Evolutionary conservation across 2,888 invertebrate species (phyloP).

Genomic region (Unio delphinus): DNA sequence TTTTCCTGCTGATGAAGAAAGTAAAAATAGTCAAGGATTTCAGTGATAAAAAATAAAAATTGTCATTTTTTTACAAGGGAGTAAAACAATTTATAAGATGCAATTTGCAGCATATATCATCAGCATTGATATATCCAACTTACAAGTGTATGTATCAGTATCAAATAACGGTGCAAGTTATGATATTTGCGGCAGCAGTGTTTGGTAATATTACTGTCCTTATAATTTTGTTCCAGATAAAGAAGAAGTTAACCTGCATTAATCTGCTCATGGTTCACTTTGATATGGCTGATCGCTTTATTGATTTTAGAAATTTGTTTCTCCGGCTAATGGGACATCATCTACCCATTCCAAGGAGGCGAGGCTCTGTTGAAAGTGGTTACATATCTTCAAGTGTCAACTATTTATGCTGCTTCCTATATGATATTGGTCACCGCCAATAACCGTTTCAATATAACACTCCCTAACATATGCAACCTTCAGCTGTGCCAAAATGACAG

Average conservation of each 20-base stretch:
- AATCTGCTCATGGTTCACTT: conserved; percentile 81
- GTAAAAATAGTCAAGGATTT: too few species aligned
- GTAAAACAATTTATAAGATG: too few species aligned
- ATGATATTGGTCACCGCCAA: conserved; percentile 70
- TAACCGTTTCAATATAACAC: too few species aligned
- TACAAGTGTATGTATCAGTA: conserved; percentile 69
- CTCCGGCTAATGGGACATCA: conserved; percentile 72
- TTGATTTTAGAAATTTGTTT: conserved; percentile 80
- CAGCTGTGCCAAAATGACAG: too few species aligned
- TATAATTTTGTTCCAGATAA: conserved; percentile 40
- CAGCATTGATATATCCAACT: too few species aligned
- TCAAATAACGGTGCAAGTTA: conserved; percentile 54
- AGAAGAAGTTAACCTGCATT: conserved; percentile 78
- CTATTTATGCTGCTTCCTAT: conserved; percentile 67
- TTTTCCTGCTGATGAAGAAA: too few species aligned
- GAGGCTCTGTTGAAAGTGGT: conserved; percentile 73
- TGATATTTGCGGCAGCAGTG: conserved; percentile 58
- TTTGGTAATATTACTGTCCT: conserved; percentile 61
- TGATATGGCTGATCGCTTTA: conserved; percentile 80
- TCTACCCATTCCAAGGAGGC: conserved; percentile 55
- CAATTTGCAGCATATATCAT: too few species aligned
- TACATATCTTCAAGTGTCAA: conserved; percentile 76
- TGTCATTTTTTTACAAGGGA: too few species aligned
- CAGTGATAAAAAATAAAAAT: too few species aligned
- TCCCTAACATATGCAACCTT: too few species aligned